Evolutionary conservation across 2,888 invertebrate genomes (phyloP).

Genomic region (Drosophila setosimentum): DNA sequence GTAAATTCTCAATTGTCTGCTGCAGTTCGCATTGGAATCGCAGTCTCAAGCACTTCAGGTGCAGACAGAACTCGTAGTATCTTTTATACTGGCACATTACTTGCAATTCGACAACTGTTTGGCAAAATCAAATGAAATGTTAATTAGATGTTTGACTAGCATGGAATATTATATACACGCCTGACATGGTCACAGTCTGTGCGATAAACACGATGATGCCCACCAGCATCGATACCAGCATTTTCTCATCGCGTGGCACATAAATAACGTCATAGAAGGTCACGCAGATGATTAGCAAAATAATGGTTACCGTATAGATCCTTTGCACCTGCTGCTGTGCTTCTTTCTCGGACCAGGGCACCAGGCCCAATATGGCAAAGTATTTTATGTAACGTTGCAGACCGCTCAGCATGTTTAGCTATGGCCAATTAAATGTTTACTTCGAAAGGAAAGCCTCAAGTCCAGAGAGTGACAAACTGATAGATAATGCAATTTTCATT

Average conservation of each 20-base stretch:
- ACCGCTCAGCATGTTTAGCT: slow-evolving; percentile 59
- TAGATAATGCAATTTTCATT: slow-evolving; percentile 21
- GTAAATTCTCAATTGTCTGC: slow-evolving; percentile 13
- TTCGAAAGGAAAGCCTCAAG: not conserved
- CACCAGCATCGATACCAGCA: slow-evolving; percentile 65
- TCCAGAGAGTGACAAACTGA: not conserved
- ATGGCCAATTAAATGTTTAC: slow-evolving; percentile 3
- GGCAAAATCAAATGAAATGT: not conserved
- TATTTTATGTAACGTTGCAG: slow-evolving; percentile 67
- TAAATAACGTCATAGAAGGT: slow-evolving; percentile 47
- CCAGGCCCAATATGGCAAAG: slow-evolving; percentile 71
- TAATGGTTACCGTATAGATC: slow-evolving; percentile 60
- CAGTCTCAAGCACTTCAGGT: slow-evolving; percentile 45
- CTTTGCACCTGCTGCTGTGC: slow-evolving; percentile 49
- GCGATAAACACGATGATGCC: slow-evolving; percentile 63
- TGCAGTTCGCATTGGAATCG: slow-evolving; percentile 49
- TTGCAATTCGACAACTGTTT: slow-evolving; percentile 62
- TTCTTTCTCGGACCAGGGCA: slow-evolving; percentile 61
- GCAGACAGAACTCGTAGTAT: slow-evolving; percentile 60
- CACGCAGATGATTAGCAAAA: slow-evolving; percentile 40
- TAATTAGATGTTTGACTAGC: not conserved
- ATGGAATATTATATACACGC: slow-evolving; percentile 1
- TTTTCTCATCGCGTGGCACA: slow-evolving; percentile 31
- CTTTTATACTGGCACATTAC: slow-evolving; percentile 52
- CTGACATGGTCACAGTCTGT: slow-evolving; percentile 56